phyloP scores from a whole-genome alignment of 2,888 invertebrate species.

The Netelia fuscicornis region DNA sequence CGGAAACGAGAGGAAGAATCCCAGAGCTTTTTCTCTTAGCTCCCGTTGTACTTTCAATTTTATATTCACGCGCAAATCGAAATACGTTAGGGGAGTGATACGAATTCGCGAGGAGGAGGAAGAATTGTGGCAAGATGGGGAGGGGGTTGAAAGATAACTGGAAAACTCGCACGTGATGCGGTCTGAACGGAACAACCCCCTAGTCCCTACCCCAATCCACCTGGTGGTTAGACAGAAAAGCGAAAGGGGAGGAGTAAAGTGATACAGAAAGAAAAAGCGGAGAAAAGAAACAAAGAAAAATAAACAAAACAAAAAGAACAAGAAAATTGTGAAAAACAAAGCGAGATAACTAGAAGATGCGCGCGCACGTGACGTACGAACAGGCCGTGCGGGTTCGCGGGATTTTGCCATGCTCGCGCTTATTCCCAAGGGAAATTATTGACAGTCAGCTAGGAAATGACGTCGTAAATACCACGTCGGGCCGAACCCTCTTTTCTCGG shows the following conservation, averaged over 20 bases:
- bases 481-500: conserved; percentile 73
- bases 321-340: conserved; percentile 56
- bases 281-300: conserved; percentile 19
- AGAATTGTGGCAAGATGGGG: background rate
- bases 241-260: conserved; percentile 58
- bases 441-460: conserved; percentile 84
- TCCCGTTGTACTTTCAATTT: conserved; percentile 6
- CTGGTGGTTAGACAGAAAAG: conserved; percentile 38
- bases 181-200: conserved; percentile 43
- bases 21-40: background rate
- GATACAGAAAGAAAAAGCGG: conserved; percentile 66
- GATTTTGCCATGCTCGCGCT: conserved; percentile 77
- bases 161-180: conserved; percentile 14
- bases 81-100: conserved; percentile 1
- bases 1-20: background rate
- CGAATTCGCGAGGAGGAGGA: conserved; percentile 30
- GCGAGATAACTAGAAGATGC: conserved; percentile 70
- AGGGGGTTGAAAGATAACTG: conserved; percentile 1
- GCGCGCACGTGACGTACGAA: conserved; percentile 55
- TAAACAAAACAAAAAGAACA: conserved; percentile 15
- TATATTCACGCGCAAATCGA: conserved; percentile 8
- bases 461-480: conserved; percentile 83
- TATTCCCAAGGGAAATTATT: conserved; percentile 84
- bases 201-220: conserved; percentile 20
- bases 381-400: conserved; percentile 45